Evolutionary conservation across 2,113 vertebrate genomes (phyloP), one percentile per base, ranked within the genome.

Genomic region (Phalacrocorax carbo): DNA sequence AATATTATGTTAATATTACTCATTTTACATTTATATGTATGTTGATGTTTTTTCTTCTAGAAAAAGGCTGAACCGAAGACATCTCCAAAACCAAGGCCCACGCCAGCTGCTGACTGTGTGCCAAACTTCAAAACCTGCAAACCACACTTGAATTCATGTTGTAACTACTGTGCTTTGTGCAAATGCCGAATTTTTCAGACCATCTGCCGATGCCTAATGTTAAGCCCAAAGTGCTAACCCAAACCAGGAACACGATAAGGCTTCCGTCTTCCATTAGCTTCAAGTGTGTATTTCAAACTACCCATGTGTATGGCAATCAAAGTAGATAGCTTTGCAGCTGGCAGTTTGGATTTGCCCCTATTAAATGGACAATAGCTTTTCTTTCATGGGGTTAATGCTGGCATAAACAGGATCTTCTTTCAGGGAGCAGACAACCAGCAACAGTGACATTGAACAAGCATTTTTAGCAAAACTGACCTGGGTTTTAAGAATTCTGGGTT

Each of bases 151-250:
- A 97, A 91, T 0, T 97, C 98, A 12, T 99, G 99, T 95, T 99
- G 99, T 44, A 97, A 99, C 40, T 97, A 97, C 65, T 99, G 99
- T 38, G 98, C 99, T 51, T 95, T 98, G 79, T 99, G 99, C 97
- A 98, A 98, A 52, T 99, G 99, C 79, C 97, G 98, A 13, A 96
- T 99, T 87, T 99, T 99, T 93, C 98, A 98, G 91, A 99, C 98
- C 2, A 96, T 98, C 70, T 99, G 99, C 94, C 97, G 95, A 93
- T 99, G 99, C 93, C 98, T 98, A 10, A 97, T 98, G 95, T 97
- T 98, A 30, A 98, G 98, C 81, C 98, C 98, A 11, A 95, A 95
- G 82, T 99, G 99, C 97, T 99, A 97, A 99, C 38, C 11, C 16
- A 55, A 77, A 26, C 17, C 13, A 52, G 85, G 32, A 87, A 69